Evolutionary conservation across 1,140 invertebrate species (phyloP), one percentile per base, ranked within the genome.

Genomic region (Drosophila yakuba): DNA sequence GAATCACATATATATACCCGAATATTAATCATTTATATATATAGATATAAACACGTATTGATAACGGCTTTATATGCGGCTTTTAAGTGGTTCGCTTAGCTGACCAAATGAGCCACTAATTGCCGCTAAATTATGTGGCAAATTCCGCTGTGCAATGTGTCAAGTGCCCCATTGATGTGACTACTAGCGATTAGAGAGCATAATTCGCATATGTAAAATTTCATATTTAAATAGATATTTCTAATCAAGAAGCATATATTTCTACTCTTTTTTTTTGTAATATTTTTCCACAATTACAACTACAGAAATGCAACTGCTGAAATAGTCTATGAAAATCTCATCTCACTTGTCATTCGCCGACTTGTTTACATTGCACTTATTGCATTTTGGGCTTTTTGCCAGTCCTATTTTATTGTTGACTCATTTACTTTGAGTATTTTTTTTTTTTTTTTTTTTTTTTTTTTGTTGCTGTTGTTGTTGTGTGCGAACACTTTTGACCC

Each of bases 331-430:
- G 17, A 43, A 62, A 59, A 59, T 25, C 10, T 32, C 23, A 59
- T 25, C 10, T 32, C 23, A 47, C 14, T 20, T 28, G 58, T 28
- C 58, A 45, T 36, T 36, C 32, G 41, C 14, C 62, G 35, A 45
- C 62, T 64, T 63, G 62, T 66, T 66, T 64, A 35, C 62, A 38
- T 41, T 32, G 11, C 43, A 39, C 44, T 64, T 47, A 48, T 32
- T 50, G 54, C n/a, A 23, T 59, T 59, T 62, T 35, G 38, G 11
- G 20, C 28, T 67, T 64, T 67, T 64, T 43, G 25, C 32, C 23
- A 1, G 12, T 54, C 44, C 68, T 50, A 62, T 74, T 73, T 74
- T 51, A 59, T 59, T 62, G 51, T 73, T 74, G 32, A 48, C 48
- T 47, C 41, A 54, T 71, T 61, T 52, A 36, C 39, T 28, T 23